Evolutionary conservation across 2,888 invertebrate genomes (phyloP), one percentile per base, ranked within the genome.

Genomic region (Adineta ricciae): DNA sequence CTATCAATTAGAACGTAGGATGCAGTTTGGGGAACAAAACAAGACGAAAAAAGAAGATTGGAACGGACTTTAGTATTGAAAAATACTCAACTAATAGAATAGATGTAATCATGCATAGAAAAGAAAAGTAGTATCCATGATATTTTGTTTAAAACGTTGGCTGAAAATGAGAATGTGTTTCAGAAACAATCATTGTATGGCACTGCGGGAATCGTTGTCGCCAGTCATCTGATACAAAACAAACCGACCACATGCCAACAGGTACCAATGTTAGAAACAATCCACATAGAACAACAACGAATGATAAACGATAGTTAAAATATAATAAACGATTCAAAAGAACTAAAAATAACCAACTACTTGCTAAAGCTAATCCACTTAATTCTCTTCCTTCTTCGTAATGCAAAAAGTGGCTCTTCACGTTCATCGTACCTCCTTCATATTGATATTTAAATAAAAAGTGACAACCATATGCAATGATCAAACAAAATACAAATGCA

Each of bases 271-370:
- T 41, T 11, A 78, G 24, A 64, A 64, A 32, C 32, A 64, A 64
- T 27, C 64, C 64, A 19, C 64, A 64, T 38, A 19, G 9, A 78
- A 78, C 14, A n/a, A 41, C 14, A 38, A 78, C 24, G n/a, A 78
- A 41, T 78, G 78, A 78, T 41, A 78, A 78, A 24, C 38, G 41
- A 78, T 78, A 78, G n/a, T 38, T 78, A 41, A 78, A 78, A 78
- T 41, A 8, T 64, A 64, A 16, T 78, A 38, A 41, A n/a, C 78
- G 78, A 41, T 41, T 38, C 24, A 38, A 78, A 11, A 78, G 41
- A 41, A 78, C 41, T 78, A 78, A 41, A n/a, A 78, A 78, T 2
- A 78, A 24, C 78, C 78, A 78, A 78, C 78, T 19, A 41, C 78
- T 78, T 16, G 78, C 78, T 41, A 78, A 14, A 2, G 78, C 78